These are phyloP conservation scores for Coccyzus lansbergi DNA, from an alignment of 2,797 vertebrate species.

Conservation along the genomic window DNA sequence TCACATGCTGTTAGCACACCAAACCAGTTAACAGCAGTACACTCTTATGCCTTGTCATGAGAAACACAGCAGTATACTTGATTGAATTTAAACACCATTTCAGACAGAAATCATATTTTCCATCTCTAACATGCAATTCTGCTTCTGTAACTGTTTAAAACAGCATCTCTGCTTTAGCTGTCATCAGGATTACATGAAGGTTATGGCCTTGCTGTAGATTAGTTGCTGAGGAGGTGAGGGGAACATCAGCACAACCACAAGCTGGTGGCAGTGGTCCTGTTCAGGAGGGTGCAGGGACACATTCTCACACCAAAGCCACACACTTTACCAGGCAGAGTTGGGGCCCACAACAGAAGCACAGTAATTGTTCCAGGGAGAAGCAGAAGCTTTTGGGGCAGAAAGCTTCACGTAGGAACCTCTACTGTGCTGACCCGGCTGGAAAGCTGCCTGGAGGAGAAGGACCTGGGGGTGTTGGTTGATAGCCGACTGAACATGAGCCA, in stretches of 20 bases:
- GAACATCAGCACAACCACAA: background rate
- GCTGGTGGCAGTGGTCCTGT: background rate
- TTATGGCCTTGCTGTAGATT: background rate
- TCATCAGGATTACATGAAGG: background rate
- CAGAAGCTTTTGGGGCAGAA: background rate
- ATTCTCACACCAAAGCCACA: background rate
- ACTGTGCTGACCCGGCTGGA: background rate
- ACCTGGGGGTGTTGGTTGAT: too few relatives aligned
- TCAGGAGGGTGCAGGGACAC: background rate
- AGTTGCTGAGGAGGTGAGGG: background rate
- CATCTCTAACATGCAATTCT: background rate
- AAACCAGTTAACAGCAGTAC: background rate
- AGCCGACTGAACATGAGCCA: too few relatives aligned
- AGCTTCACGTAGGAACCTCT: background rate
- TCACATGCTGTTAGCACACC: background rate
- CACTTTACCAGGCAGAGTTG: background rate
- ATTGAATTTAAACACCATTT: background rate
- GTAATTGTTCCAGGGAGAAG: background rate
- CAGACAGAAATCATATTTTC: background rate
- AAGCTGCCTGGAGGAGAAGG: too few relatives aligned
- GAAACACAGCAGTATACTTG: background rate
- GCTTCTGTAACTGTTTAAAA: background rate
- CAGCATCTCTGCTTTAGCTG: background rate
- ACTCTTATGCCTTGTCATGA: background rate
- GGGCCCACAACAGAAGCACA: background rate